These are phyloP conservation scores for Chrysochloris asiatica DNA, from an alignment of 2,113 vertebrate genomes.

Conservation along the genomic window DNA sequence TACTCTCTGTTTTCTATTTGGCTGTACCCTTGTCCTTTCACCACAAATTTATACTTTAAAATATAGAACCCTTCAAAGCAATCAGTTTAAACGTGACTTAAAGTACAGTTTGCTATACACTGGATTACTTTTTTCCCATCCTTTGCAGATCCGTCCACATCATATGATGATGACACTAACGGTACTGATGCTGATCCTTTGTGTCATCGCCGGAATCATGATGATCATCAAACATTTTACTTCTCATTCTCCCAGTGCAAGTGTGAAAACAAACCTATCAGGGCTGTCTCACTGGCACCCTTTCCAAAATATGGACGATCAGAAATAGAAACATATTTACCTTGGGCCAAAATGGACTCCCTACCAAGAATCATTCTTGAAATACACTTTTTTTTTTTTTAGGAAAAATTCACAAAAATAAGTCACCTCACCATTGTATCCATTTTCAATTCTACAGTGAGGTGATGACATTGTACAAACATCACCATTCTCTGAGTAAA, in stretches of 20 bases:
- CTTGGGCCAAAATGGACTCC: background rate
- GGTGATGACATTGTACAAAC: background rate
- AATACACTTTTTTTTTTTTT: background rate
- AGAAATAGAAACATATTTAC: background rate
- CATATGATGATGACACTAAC: background rate
- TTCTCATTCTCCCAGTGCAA: background rate
- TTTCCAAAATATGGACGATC: background rate
- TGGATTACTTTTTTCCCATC: slow-evolving; percentile 8
- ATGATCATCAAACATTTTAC: background rate
- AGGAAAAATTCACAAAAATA: background rate
- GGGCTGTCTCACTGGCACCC: background rate
- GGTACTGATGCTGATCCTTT: too few relatives aligned
- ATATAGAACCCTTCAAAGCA: background rate
- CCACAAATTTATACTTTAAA: background rate
- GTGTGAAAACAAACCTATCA: background rate
- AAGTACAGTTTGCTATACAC: background rate
- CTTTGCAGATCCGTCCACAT: background rate
- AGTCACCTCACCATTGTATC: background rate
- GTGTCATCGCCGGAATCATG: background rate
- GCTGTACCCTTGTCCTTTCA: background rate
- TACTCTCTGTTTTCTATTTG: background rate
- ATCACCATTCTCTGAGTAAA: background rate
- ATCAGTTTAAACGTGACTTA: background rate
- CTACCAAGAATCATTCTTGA: background rate
- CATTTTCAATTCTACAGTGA: background rate